Conservation (phyloP, 2,888 invertebrate genomes). For the Eupithecia subfuscata region DNA sequence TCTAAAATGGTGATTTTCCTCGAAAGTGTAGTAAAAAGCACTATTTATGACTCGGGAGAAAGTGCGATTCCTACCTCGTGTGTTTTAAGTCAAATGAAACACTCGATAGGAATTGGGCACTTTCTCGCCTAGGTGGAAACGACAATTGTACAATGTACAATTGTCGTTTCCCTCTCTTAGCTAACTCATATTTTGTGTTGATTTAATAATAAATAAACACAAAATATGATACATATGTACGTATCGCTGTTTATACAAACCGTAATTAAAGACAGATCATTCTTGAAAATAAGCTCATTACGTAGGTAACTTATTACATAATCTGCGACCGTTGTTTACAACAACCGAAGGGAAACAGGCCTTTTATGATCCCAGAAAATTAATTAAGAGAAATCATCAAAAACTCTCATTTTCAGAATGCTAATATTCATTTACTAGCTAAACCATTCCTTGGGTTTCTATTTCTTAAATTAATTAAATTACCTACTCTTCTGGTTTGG, state of each 20-base stretch:
- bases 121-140: too few relatives aligned
- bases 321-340: conserved; percentile 46
- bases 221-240: conserved; percentile 23
- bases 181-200: conserved; percentile 2
- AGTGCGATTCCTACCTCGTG: too few relatives aligned
- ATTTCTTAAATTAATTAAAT: conserved; percentile 29
- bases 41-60: too few relatives aligned
- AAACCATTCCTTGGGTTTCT: conserved; percentile 28
- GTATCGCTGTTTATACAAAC: conserved; percentile 34
- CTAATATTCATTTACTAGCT: conserved; percentile 31
- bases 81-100: too few relatives aligned
- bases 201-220: too few relatives aligned
- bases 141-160: too few relatives aligned
- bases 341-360: conserved; percentile 52
- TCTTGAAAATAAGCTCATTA: conserved; percentile 18
- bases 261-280: conserved; percentile 49
- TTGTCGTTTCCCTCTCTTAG: neutral
- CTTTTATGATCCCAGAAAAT: conserved; percentile 51
- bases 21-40: too few relatives aligned
- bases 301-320: conserved; percentile 20
- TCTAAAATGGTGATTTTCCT: too few relatives aligned
- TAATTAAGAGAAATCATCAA: conserved; percentile 49
- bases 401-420: conserved; percentile 40
- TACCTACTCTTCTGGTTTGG: conserved; percentile 25
- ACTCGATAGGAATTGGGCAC: too few relatives aligned